phyloP scores from a whole-genome alignment of 35 echinoderm and acorn worm species.

The Apostichopus californicus region DNA sequence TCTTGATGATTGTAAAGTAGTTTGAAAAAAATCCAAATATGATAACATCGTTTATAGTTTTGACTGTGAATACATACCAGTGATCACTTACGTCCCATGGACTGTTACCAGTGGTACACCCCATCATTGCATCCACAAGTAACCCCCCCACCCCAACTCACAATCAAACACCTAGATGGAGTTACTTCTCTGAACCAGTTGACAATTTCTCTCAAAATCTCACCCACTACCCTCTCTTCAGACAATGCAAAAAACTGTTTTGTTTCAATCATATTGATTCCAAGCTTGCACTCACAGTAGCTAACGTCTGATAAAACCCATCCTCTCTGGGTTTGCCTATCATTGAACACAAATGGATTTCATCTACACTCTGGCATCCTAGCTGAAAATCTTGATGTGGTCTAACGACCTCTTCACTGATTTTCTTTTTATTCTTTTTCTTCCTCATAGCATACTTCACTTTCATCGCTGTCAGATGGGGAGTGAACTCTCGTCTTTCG shows the following conservation, averaged over 20 bases:
- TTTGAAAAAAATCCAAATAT: no score
- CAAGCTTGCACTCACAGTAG: conserved; percentile 9
- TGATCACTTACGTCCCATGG: no score
- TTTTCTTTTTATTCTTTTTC: conserved; percentile 39
- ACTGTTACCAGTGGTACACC: neutral
- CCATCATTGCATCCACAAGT: neutral
- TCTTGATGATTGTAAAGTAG: no score
- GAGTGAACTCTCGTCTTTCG: conserved; percentile 54
- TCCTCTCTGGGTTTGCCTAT: conserved; percentile 56
- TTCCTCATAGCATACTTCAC: conserved; percentile 52
- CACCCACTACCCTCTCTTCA: no score
- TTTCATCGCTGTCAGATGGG: conserved; percentile 92
- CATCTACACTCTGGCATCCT: conserved; percentile 74
- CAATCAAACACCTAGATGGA: neutral
- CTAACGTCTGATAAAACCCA: conserved; percentile 79
- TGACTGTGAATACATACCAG: no score
- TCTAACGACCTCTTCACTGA: conserved; percentile 45
- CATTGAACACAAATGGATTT: conserved; percentile 87
- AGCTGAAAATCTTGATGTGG: conserved; percentile 59
- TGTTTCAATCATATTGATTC: neutral
- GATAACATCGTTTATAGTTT: no score
- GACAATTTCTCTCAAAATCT: no score
- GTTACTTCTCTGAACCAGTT: no score
- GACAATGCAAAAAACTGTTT: no score
- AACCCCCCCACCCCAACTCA: neutral